Conservation (phyloP, 2,888 invertebrate genomes). For the Strigamia maritima region DNA sequence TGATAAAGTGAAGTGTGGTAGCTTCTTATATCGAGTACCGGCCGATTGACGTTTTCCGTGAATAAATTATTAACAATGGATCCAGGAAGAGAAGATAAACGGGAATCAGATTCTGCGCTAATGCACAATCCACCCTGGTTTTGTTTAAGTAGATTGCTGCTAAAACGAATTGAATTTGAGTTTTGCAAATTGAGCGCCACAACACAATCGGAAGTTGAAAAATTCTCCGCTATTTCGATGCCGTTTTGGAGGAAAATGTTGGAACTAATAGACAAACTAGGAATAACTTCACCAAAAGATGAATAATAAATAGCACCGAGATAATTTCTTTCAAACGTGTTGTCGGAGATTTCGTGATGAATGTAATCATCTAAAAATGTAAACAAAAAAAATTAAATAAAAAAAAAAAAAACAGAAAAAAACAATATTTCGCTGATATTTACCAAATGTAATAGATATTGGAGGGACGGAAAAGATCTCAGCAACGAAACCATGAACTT, state of each 20-base stretch:
- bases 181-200: conserved; percentile 88
- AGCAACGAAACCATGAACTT: conserved; percentile 93
- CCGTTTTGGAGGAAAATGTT: conserved; percentile 87
- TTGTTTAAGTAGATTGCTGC: not conserved
- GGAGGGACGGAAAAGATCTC: conserved; percentile 88
- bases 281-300: conserved; percentile 92
- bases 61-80: conserved; percentile 93
- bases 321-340: not conserved
- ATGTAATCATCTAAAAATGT: conserved; percentile 8
- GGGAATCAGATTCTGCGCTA: not conserved
- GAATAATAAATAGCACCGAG: conserved; percentile 81
- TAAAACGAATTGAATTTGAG: not conserved
- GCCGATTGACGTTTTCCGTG: conserved; percentile 77
- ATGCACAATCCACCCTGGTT: conserved; percentile 1
- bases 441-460: not conserved
- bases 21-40: conserved; percentile 61
- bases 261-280: conserved; percentile 77
- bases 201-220: conserved; percentile 82
- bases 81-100: conserved; percentile 62
- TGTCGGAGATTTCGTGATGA: not conserved
- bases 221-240: conserved; percentile 85
- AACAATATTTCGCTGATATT: not conserved
- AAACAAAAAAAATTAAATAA: not conserved
- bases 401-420: too few species aligned
- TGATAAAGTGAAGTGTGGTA: not conserved